Base-by-base conservation (phyloP, 92 coral and sea anemone species). In the Palythoa heliodiscus region DNA sequence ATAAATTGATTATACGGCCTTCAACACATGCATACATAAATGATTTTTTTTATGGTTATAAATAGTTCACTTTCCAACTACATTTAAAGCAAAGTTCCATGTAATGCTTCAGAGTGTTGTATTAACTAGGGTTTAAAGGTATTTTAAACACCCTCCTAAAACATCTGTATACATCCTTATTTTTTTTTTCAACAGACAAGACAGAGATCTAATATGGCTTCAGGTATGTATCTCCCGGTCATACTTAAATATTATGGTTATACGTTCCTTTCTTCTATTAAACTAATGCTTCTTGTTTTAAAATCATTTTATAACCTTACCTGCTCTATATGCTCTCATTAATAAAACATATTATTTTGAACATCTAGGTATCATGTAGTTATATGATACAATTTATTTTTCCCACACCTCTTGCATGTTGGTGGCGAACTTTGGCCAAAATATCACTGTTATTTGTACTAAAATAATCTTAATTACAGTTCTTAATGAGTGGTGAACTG, bases 341-440 rank as follows among this genome's bases (percentile, higher is more conserved):
- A 43, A 43, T 43, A 43, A 43, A 43, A 20, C 69, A 82, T 82
- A 5, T 5, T 69, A 70, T 82, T 82, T 82, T 82, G 86, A 82
- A 70, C 86, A 82, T 82, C 86, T 43, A 82, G 19, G 77, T 50
- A 82, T 82, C 86, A 70, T 83, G 86, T 83, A 53, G 86, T 83
- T 83, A 83, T 83, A 83, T 83, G 86, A 83, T 83, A 83, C 86
- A 83, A 83, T 83, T 83, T 83, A 83, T 83, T 83, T 83, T 83
- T 83, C 78, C 86, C 86, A 83, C 86, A 48, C 86, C 86, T 83
- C 78, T 83, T 15, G 86, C 78, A 83, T 83, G 86, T 83, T 83
- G 86, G 69, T 83, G 78, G 86, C 86, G 52, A 83, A n/a, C 86
- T 83, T 83, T 83, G 19, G 86, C 78, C 24, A n/a, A 17, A 83